Evolutionary conservation across 2,888 invertebrate species (phyloP).

Genomic region (Dryocosmus kuriphilus): DNA sequence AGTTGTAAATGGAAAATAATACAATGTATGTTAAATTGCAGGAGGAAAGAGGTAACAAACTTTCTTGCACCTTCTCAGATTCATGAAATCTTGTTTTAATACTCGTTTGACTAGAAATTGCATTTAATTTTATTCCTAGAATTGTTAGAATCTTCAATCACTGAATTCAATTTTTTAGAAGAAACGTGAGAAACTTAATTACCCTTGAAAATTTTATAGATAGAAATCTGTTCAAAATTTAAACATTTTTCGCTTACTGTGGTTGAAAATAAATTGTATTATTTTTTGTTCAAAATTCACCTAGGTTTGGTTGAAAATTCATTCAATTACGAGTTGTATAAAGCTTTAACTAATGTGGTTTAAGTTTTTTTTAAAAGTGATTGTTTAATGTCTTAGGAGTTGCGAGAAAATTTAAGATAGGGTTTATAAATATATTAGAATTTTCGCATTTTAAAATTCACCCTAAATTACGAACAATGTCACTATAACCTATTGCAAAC

Average conservation of each 20-base stretch:
- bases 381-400: no score
- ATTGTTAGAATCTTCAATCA: background rate
- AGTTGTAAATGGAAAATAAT: constrained; percentile 19
- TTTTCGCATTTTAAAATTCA: background rate
- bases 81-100: background rate
- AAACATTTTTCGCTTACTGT: no score
- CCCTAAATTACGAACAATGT: constrained; percentile 16
- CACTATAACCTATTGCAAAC: constrained; percentile 15
- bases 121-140: background rate
- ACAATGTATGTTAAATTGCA: constrained; percentile 7
- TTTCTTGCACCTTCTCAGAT: background rate
- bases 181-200: background rate
- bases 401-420: no score
- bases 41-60: background rate
- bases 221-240: no score
- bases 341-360: no score
- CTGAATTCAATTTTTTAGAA: background rate
- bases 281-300: no score
- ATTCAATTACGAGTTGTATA: no score
- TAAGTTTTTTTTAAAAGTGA: no score
- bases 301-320: no score
- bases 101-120: background rate
- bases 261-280: no score
- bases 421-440: no score
- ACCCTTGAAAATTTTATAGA: no score